Percentiles rank a stretch among this genome's conserved stretches.
phyloP scores from a whole-genome alignment of 2,888 invertebrate species.

The Portevinia maculata region DNA sequence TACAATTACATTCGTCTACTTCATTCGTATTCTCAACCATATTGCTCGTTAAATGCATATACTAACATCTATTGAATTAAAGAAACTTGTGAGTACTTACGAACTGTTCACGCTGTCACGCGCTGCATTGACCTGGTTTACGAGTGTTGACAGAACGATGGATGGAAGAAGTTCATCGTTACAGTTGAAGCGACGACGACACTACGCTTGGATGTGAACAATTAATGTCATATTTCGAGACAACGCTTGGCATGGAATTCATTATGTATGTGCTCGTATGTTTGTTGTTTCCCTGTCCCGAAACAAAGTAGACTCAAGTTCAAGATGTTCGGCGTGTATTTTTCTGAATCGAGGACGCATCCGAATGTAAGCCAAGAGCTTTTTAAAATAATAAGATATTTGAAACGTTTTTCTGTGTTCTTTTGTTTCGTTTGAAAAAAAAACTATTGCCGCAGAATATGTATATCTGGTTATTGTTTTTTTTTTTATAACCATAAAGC shows the following conservation, averaged over 20 bases:
- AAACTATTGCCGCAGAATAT: background rate
- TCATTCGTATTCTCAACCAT: conserved; percentile 31
- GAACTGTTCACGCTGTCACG: conserved; percentile 59
- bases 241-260: conserved; percentile 3
- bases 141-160: conserved; percentile 24
- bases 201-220: conserved; percentile 35
- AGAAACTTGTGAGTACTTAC: conserved; percentile 6
- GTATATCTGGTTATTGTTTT: background rate
- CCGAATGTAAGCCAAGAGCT: conserved; percentile 28
- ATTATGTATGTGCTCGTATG: background rate
- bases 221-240: conserved; percentile 44
- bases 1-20: conserved; percentile 38
- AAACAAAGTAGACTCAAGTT: conserved; percentile 45
- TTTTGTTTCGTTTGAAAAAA: background rate
- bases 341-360: conserved; percentile 36
- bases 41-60: conserved; percentile 4
- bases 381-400: conserved; percentile 1
- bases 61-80: background rate
- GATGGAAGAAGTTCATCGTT: conserved; percentile 29
- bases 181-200: conserved; percentile 13
- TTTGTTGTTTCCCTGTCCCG: background rate
- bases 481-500: background rate
- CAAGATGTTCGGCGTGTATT: conserved; percentile 24
- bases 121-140: conserved; percentile 64
- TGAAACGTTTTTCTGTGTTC: background rate